A percentile compares a stretch with the other conserved stretches of the same genome.
These are phyloP conservation scores for Passer domesticus DNA, from an alignment of 2,113 vertebrate genomes.

Conservation along the genomic window DNA sequence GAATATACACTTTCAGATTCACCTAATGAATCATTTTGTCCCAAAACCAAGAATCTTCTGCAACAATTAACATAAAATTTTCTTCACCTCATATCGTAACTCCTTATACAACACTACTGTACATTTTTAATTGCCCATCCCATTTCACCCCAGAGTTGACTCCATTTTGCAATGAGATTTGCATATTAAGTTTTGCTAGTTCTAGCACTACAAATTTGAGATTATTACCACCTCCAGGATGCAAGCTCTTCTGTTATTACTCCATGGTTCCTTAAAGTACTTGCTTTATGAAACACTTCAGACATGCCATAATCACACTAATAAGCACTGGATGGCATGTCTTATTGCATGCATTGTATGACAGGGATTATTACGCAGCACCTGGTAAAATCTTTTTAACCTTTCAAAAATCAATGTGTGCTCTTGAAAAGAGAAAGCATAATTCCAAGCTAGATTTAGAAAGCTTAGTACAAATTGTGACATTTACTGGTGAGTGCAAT, in stretches of 20 bases:
- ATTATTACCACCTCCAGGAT: not conserved
- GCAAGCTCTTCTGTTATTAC: not conserved
- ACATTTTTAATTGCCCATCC: not conserved
- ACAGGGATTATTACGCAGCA: not conserved
- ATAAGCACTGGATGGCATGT: not conserved
- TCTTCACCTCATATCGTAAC: not conserved
- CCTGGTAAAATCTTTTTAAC: not conserved
- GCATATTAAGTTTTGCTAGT: not conserved
- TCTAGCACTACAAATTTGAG: not conserved
- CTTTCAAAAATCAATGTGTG: not conserved
- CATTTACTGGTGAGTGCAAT: not conserved
- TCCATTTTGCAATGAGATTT: not conserved
- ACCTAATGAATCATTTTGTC: not conserved
- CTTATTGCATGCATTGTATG: not conserved
- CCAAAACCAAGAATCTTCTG: not conserved
- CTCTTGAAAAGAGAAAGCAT: not conserved
- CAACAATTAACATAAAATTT: not conserved
- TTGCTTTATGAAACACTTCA: not conserved
- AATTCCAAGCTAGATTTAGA: not conserved
- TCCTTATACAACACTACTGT: not conserved
- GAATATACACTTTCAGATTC: not conserved
- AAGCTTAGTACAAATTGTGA: not conserved
- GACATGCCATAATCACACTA: not conserved
- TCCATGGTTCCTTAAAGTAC: not conserved
- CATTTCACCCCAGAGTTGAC: not conserved